Evolutionary conservation across 2,888 invertebrate species (phyloP).

Genomic region (Himalopsyche japonica): DNA sequence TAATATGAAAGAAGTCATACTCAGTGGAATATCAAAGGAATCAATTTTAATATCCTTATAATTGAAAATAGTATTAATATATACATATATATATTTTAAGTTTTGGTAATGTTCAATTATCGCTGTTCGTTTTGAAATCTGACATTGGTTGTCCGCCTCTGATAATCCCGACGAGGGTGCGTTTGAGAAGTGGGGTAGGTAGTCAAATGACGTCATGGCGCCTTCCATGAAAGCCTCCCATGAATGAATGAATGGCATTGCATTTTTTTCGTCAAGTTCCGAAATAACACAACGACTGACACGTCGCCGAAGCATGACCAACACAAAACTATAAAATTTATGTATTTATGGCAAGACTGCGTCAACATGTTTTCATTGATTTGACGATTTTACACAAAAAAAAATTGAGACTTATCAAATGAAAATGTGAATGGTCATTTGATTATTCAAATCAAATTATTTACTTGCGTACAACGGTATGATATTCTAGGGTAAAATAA

Average conservation of each 20-base stretch:
- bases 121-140: no score
- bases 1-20: no score
- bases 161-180: not conserved
- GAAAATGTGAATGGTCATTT: no score
- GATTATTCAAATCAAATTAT: no score
- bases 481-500: no score
- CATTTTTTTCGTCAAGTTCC: constrained; percentile 2
- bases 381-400: not conserved
- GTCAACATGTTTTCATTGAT: not conserved
- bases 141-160: not conserved
- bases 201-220: constrained; percentile 33
- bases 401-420: no score
- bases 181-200: not conserved
- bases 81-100: no score
- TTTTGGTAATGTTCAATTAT: no score
- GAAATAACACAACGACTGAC: not conserved
- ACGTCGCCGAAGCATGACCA: not conserved
- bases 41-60: no score
- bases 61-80: no score
- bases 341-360: not conserved
- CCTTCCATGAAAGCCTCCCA: constrained; percentile 21
- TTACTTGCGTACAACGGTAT: no score
- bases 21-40: no score
- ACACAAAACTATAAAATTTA: not conserved
- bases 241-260: constrained; percentile 23